Evolutionary conservation across 2,797 vertebrate species (phyloP), one percentile per base, ranked within the genome.

Genomic region (Cyclopterus lumpus): DNA sequence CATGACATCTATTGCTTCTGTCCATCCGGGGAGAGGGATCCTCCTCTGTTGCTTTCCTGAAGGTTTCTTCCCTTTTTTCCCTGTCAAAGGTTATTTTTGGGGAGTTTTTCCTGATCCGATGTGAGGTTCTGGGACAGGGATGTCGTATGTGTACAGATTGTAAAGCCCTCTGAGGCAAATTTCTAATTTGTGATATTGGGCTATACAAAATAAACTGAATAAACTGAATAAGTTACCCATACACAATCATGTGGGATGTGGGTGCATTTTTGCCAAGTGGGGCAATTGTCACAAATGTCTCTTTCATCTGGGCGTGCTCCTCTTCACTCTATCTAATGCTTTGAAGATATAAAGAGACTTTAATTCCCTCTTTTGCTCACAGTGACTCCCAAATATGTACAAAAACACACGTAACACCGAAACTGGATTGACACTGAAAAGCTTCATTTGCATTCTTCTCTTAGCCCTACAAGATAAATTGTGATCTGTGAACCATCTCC

Each of bases 401-500:
- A 80, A 61, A 82, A 42, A 72, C 51, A 42, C 61, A 59, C 54
- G 54, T 8, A 11, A 10, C 36, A 75, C 5, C 6, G 46, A 61
- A 55, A 80, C 58, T 20, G 14, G 8, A 0, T 15, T 30, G 63
- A 71, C 34, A 44, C 59, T 61, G 42, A 72, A 74, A 83, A 67
- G 64, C 77, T 75, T 82, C 8, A 84, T 90, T 86, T 81, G 71
- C 76, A 81, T 82, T 51, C n/a, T 12, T 85, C 51, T 71, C 79
- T 75, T 51, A 36, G 66, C 73, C 81, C 71, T 68, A 11, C 22
- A 82, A 83, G 69, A 84, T 59, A 51, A 82, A 77, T 54, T 77
- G 75, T 76, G 84, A 85, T 90, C 81, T 78, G 55, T 80, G 84
- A 86, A 84, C 79, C 84, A 75, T 86, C 67, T 48, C 84, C 54